A percentile compares a stretch with the other conserved stretches of the same genome.
These are phyloP conservation scores for Erpornis zantholeuca DNA, from an alignment of 2,113 vertebrate species.

Conservation along the genomic window DNA sequence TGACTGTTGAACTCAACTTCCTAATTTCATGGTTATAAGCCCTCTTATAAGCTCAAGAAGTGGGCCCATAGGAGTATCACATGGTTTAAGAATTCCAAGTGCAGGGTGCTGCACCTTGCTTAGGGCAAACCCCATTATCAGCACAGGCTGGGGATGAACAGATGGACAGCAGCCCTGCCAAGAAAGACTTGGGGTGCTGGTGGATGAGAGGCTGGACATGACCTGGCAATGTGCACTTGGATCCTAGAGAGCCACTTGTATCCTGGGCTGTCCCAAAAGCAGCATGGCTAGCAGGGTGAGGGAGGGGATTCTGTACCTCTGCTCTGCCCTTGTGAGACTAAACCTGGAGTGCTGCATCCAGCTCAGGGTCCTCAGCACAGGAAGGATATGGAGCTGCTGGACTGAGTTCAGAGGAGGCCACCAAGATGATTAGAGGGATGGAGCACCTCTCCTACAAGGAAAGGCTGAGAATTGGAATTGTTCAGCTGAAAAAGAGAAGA, in stretches of 20 bases:
- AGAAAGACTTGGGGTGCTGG: not conserved
- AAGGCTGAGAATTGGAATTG: not conserved
- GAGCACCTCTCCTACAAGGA: not conserved
- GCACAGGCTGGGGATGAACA: not conserved
- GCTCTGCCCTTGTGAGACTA: not conserved
- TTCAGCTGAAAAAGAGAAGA: not conserved
- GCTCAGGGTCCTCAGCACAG: not conserved
- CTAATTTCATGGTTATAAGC: not conserved
- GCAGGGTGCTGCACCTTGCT: not conserved
- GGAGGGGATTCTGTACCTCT: not conserved
- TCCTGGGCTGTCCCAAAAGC: not conserved
- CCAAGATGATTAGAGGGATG: not conserved
- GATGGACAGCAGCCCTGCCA: rapidly evolving
- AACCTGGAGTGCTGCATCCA: not conserved
- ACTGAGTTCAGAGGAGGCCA: not conserved
- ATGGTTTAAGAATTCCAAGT: not conserved
- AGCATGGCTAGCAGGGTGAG: rapidly evolving
- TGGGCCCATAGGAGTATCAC: not conserved
- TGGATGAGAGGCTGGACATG: not conserved
- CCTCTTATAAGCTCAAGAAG: not conserved
- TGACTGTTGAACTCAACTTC: not conserved
- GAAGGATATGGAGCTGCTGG: not conserved
- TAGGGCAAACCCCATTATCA: not conserved
- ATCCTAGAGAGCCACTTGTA: not conserved
- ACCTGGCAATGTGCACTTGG: too few relatives aligned